These are phyloP conservation scores for Macrotrachela quadricornifera DNA, from an alignment of 1,140 invertebrate species.

Conservation along the genomic window DNA sequence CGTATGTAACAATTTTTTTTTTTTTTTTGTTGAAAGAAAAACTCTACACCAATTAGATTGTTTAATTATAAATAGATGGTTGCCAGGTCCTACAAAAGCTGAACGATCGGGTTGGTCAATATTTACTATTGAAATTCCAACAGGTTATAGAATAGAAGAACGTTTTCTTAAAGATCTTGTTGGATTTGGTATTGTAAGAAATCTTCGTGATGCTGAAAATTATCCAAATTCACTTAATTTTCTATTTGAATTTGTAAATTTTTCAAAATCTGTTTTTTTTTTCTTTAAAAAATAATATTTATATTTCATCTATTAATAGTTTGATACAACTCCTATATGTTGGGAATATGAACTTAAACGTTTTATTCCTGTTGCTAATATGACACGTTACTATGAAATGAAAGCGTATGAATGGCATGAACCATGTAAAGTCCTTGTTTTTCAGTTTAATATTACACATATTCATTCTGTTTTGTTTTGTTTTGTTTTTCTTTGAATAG, in stretches of 20 bases:
- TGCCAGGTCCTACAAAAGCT: conserved; percentile 50
- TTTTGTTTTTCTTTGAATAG: conserved; percentile 28
- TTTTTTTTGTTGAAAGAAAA: background rate
- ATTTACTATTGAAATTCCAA: conserved; percentile 68
- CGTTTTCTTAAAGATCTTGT: background rate
- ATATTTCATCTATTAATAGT: conserved; percentile 1
- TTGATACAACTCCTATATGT: conserved; percentile 47
- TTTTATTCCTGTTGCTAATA: conserved; percentile 85
- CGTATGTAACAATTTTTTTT: conserved; percentile 13
- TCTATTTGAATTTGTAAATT: no score
- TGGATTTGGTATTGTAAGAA: background rate
- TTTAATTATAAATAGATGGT: conserved; percentile 36
- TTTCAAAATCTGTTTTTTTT: no score
- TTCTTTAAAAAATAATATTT: background rate
- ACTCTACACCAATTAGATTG: background rate
- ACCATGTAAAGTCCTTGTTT: conserved; percentile 70
- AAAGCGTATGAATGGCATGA: conserved; percentile 86
- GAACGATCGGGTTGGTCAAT: conserved; percentile 67
- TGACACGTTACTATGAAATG: conserved; percentile 68
- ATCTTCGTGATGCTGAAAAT: conserved; percentile 7
- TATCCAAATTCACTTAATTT: background rate
- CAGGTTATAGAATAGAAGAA: conserved; percentile 44
- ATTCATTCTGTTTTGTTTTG: background rate
- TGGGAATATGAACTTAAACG: conserved; percentile 72
- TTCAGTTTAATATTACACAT: conserved; percentile 79